Conservation (phyloP, 2,888 invertebrate genomes). For the Diarsia brunnea region DNA sequence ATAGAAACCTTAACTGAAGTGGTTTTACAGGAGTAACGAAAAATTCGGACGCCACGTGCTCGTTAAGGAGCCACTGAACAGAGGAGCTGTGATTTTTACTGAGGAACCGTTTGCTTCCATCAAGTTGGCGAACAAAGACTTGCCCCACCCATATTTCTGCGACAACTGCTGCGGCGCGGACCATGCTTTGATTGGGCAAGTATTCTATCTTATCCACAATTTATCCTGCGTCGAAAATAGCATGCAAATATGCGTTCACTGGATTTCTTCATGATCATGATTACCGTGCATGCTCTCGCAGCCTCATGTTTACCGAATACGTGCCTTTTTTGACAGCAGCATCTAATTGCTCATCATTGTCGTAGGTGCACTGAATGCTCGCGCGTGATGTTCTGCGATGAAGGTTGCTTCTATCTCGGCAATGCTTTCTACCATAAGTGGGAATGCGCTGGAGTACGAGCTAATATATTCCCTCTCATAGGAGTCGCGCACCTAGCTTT, state of each 20-base stretch:
- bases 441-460: slow-evolving; percentile 93
- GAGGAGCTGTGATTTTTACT: slow-evolving; percentile 94
- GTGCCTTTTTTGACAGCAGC: slow-evolving; percentile 52
- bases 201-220: not conserved
- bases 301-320: not conserved
- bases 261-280: not conserved
- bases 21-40: slow-evolving; percentile 85
- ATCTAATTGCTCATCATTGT: slow-evolving; percentile 33
- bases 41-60: slow-evolving; percentile 92
- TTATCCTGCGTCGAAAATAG: not conserved
- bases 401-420: slow-evolving; percentile 87
- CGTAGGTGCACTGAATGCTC: slow-evolving; percentile 92
- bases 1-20: not conserved
- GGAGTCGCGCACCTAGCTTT: slow-evolving; percentile 96
- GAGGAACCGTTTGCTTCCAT: slow-evolving; percentile 96
- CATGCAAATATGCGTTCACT: not conserved
- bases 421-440: slow-evolving; percentile 89
- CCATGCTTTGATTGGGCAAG: slow-evolving; percentile 32
- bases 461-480: slow-evolving; percentile 92
- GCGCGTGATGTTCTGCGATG: slow-evolving; percentile 93
- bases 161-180: slow-evolving; percentile 93
- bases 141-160: slow-evolving; percentile 89
- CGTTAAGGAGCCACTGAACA: slow-evolving; percentile 89
- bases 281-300: no score
- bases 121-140: slow-evolving; percentile 90